Evolutionary conservation across 2,797 vertebrate genomes (phyloP).

Genomic region (Falco novaeseelandiae): DNA sequence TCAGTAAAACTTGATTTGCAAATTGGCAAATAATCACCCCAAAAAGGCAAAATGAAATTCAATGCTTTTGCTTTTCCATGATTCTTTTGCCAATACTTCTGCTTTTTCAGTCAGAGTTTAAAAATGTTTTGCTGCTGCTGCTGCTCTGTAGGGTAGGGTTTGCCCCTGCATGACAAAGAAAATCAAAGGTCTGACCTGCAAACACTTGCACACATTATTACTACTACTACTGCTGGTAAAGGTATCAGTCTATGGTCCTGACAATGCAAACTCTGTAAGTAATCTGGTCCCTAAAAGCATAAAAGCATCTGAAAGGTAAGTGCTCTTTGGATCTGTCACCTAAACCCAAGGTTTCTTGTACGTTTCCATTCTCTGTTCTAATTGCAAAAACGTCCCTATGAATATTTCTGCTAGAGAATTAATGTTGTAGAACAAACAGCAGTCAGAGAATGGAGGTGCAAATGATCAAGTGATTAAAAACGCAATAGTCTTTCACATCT

Average conservation of each 20-base stretch:
- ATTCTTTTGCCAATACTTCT: not conserved
- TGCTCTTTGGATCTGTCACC: not conserved
- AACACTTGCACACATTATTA: not conserved
- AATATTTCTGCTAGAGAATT: not conserved
- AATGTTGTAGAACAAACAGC: not conserved
- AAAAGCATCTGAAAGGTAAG: not conserved
- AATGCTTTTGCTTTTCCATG: not conserved
- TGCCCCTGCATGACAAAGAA: not conserved
- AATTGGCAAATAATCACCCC: not conserved
- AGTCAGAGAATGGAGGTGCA: not conserved
- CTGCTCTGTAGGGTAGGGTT: not conserved
- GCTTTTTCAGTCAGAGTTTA: not conserved
- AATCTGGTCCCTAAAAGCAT: not conserved
- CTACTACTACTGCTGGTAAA: not conserved
- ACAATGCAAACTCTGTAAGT: not conserved
- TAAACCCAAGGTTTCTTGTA: not conserved
- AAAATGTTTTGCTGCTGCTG: not conserved
- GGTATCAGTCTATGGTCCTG: not conserved
- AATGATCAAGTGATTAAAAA: not conserved
- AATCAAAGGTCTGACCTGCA: not conserved
- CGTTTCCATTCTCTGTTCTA: not conserved
- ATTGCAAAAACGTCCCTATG: not conserved
- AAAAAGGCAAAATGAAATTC: not conserved
- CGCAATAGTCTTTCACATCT: constrained; percentile 1
- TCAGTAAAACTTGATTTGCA: not conserved